A percentile compares a stretch with the other conserved stretches of the same genome.
Evolutionary conservation across 2,888 invertebrate genomes (phyloP).

Genomic region (Eupithecia exiguata): DNA sequence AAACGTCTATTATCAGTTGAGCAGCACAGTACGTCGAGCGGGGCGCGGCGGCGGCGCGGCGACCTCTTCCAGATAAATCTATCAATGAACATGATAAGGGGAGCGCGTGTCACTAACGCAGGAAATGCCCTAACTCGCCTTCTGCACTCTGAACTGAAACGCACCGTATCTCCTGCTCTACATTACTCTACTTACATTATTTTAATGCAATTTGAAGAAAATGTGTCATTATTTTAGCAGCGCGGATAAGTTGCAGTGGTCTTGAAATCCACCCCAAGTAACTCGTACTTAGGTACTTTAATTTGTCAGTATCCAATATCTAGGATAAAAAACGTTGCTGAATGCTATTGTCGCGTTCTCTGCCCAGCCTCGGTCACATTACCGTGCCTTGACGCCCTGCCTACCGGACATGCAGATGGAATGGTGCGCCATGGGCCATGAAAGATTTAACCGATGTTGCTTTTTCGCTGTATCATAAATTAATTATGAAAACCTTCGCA

Average conservation of each 20-base stretch:
- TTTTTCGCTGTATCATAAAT: conserved; percentile 3
- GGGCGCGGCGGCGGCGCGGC: conserved; percentile 46
- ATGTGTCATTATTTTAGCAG: conserved; percentile 30
- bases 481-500: conserved; percentile 28
- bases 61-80: conserved; percentile 81
- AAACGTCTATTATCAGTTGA: conserved; percentile 38
- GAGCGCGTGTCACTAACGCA: conserved; percentile 74
- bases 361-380: too few relatives aligned
- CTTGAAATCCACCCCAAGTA: not conserved
- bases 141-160: conserved; percentile 65
- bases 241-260: not conserved
- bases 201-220: conserved; percentile 39
- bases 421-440: not conserved
- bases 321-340: not conserved
- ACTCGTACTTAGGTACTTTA: not conserved
- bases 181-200: conserved; percentile 41
- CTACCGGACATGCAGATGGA: not conserved
- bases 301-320: not conserved
- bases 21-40: conserved; percentile 49
- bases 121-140: conserved; percentile 72
- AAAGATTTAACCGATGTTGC: not conserved
- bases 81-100: conserved; percentile 81
- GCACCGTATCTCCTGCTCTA: conserved; percentile 55
- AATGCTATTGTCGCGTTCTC: not conserved
- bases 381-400: too few relatives aligned